A percentile compares a stretch with the other conserved stretches of the same genome.
Conservation (phyloP, 2,797 vertebrate genomes). For the Gymnothorax javanicus region DNA sequence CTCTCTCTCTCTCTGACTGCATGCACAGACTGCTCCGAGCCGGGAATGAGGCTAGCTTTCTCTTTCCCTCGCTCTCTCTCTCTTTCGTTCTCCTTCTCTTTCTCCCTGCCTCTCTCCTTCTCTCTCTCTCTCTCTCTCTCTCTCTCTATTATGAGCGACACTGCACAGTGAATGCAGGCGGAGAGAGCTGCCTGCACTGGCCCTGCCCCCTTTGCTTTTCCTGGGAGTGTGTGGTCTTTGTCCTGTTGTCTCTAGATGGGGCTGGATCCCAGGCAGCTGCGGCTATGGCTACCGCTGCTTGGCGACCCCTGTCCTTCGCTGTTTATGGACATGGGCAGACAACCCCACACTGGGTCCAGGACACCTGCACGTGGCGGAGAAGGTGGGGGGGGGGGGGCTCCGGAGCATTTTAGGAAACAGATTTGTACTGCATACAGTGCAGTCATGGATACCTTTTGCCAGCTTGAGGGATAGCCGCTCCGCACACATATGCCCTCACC, state of each 20-base stretch:
- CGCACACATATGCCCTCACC: background rate
- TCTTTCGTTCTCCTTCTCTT: constrained; percentile 21
- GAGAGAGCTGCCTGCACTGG: constrained; percentile 54
- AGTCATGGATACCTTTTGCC: background rate
- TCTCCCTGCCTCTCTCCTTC: constrained; percentile 35
- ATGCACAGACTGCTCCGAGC: constrained; percentile 47
- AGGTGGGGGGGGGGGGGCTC: background rate
- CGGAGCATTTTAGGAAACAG: constrained; percentile 6
- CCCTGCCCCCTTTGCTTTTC: constrained; percentile 45
- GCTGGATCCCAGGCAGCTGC: constrained; percentile 44
- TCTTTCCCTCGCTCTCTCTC: background rate
- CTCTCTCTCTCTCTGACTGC: constrained; percentile 38
- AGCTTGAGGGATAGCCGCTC: background rate
- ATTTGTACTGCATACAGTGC: background rate
- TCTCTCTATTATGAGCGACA: constrained; percentile 21
- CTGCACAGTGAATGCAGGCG: constrained; percentile 43
- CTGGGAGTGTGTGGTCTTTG: constrained; percentile 64
- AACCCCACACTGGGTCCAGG: constrained; percentile 30
- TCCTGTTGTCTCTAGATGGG: constrained; percentile 61
- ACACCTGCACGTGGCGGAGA: constrained; percentile 18
- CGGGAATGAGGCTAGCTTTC: constrained; percentile 41
- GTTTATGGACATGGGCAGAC: constrained; percentile 56
- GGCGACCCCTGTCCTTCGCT: constrained; percentile 43
- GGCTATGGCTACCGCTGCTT: constrained; percentile 34
- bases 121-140: constrained; percentile 17